Base-by-base conservation (phyloP, 2,797 vertebrate species). In the Pachyuromys duprasi region DNA sequence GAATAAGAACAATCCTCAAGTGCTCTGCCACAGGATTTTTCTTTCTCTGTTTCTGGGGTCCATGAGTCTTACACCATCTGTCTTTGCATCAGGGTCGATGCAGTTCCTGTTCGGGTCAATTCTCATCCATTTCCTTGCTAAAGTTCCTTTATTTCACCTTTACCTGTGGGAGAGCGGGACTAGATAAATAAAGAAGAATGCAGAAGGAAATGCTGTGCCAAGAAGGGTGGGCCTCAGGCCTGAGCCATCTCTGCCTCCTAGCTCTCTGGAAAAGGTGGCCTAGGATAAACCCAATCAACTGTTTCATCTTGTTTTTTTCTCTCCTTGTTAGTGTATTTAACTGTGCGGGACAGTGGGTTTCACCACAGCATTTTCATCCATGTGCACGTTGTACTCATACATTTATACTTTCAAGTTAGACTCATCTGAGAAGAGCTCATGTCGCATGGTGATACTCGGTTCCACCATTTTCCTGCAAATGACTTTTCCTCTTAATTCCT, bases 91-190 rank as follows among this genome's bases (percentile, higher is more conserved):
- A 72, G 86, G 89, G 79, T 57, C 24, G 49, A 20, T 82, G 33
- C 4, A 28, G 33, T 76, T 14, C 26, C 90, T 93, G 22, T 91
- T 88, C 42, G 83, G 28, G 36, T 93, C 8, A 86, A 60, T 91
- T 96, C 28, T 60, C 8, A 70, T 49, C 49, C 3, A n/a, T 12
- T 76, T 31, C 55, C 17, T 74, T 94, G 13, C 69, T 69, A 72
- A 72, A 91, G 12, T 63, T 94, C 5, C 53, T 76, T 94, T 92
- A 49, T 63, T 72, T 95, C 9, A 39, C 17, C n/a, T 53, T 88
- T 60, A n/a, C 12, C 33, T 39, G 49, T 3, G 9, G 42, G 75
- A 14, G 18, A 65, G 49, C 28, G 67, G 89, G 83, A 83, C 13
- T 31, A 20, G 13, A 55, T 12, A 33, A 26, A 28, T 69, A 60